These are phyloP conservation scores for Platygyra sinensis DNA, from an alignment of 64 coral and sea anemone species.

Conservation along the genomic window DNA sequence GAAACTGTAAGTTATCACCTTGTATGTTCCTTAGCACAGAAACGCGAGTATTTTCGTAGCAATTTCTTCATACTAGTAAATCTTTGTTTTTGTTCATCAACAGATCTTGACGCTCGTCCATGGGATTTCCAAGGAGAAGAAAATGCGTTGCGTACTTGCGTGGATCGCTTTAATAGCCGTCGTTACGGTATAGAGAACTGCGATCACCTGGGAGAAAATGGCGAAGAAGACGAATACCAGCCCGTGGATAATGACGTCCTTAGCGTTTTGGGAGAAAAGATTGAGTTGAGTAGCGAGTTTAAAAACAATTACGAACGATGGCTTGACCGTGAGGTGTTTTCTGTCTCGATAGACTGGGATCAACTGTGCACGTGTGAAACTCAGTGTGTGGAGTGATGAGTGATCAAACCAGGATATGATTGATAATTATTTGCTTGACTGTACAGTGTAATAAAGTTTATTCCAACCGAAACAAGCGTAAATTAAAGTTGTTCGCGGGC, in stretches of 20 bases:
- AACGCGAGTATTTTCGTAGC: too few species aligned
- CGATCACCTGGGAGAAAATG: conserved; percentile 6
- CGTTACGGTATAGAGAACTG: conserved; percentile 70
- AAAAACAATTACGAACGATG: conserved; percentile 97
- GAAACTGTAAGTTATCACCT: too few species aligned
- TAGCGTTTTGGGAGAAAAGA: conserved; percentile 80
- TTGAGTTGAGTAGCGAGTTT: conserved; percentile 89
- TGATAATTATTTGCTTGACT: not conserved
- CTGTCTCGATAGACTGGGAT: conserved; percentile 92
- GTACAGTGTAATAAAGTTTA: not conserved
- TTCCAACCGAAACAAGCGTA: not conserved
- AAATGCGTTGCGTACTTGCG: conserved; percentile 78
- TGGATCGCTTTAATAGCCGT: conserved; percentile 93
- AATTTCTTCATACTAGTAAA: too few species aligned
- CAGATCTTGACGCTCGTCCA: conserved; percentile 93
- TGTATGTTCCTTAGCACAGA: too few species aligned
- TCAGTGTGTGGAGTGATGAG: not conserved
- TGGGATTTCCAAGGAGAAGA: conserved; percentile 99
- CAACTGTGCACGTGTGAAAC: conserved; percentile 79
- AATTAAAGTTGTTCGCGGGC: too few species aligned
- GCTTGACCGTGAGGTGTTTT: conserved; percentile 98
- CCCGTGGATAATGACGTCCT: conserved; percentile 82
- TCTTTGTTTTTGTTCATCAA: not conserved
- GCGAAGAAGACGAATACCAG: conserved; percentile 67
- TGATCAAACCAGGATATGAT: not conserved